Evolutionary conservation across 2,888 invertebrate genomes (phyloP), one percentile per base, ranked within the genome.

Genomic region (Diploptera punctata): DNA sequence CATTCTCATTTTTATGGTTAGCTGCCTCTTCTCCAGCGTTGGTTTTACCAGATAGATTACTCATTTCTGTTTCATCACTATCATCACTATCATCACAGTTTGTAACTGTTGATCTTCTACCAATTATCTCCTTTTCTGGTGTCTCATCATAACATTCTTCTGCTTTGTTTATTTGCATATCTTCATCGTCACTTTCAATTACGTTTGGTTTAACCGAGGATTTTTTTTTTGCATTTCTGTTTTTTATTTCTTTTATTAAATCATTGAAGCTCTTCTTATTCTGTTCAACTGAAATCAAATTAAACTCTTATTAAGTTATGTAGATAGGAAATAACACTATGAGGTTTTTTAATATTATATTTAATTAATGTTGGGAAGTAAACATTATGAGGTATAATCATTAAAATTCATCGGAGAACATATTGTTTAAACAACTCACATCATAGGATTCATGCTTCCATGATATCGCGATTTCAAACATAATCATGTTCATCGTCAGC

Each of bases 211-310:
- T 24, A 52, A 52, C 52, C 19, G 18, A n/a, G 24, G 52, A 13
- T 1, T 24, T 52, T 49, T 76, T 74, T n/a, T 38, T 61, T n/a
- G 74, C 76, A 49, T 77, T 76, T 3, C 81, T 78, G 18, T 75
- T 75, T 76, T 78, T 81, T 54, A 83, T 79, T 21, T 78, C 75
- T 44, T 80, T 76, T 24, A 84, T 82, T 54, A 84, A 76, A 70
- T 77, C 78, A 10, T 81, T 76, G 68, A 81, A 84, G 61, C 79
- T 81, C 7, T 76, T 77, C 75, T 82, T 81, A 71, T 84, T 80
- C 16, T 78, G 75, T 72, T 81, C 76, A 73, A 82, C 83, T 83
- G 75, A 16, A 77, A 77, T 73, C 57, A 60, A 75, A 72, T 29
- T 47, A 68, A 24, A 47, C 67, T 68, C 38, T 68, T 33, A 69